Conservation (phyloP, 1,140 invertebrate species). For the Adelges cooleyi region DNA sequence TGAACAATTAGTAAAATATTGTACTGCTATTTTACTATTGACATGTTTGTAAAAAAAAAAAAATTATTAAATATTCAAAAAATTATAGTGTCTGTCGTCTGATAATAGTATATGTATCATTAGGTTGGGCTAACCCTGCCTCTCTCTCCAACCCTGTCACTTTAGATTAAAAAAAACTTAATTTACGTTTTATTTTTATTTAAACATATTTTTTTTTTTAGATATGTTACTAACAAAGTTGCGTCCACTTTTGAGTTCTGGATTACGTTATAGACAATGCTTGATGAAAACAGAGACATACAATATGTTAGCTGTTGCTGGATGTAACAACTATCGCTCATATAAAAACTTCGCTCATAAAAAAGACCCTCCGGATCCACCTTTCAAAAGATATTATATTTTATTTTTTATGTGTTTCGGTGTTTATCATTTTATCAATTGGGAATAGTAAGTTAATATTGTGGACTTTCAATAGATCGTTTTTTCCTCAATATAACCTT, state of each 20-base stretch:
- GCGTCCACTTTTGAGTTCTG: not conserved
- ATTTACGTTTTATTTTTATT: no score
- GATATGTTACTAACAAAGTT: constrained; percentile 11
- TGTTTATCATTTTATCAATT: not conserved
- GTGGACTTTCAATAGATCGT: no score
- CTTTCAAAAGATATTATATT: not conserved
- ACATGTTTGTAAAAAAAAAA: no score
- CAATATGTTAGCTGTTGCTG: not conserved
- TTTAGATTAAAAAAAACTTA: no score
- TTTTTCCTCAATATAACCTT: no score
- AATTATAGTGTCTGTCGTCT: no score
- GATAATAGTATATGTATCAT: no score
- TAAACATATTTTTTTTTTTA: not conserved
- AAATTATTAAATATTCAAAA: no score
- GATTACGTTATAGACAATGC: not conserved
- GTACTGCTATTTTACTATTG: no score
- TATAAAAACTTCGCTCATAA: constrained; percentile 19
- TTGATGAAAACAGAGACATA: not conserved
- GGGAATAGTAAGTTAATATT: constrained; percentile 12
- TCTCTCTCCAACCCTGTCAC: no score
- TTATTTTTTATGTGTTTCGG: not conserved
- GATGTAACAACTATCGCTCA: not conserved
- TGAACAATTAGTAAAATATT: no score
- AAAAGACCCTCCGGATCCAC: constrained; percentile 8
- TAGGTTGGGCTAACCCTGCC: no score